Base-by-base conservation (phyloP, 2,113 vertebrate species). In the Oreochromis niloticus region DNA sequence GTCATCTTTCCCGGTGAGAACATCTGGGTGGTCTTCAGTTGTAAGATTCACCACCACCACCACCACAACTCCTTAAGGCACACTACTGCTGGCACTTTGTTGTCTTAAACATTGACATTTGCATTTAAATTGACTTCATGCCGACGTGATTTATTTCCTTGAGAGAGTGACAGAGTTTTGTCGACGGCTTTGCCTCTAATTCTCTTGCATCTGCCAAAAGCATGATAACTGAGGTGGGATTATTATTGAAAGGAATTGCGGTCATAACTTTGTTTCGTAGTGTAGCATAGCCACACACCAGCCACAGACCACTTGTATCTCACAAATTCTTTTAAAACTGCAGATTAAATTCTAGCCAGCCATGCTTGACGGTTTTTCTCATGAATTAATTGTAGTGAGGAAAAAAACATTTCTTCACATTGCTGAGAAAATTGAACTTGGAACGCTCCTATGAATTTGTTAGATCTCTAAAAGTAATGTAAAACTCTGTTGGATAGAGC, bases 41-140 rank as follows among this genome's bases (percentile, higher is more conserved):
- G 13, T 83, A 32, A 68, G 85, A 93, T 80, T 94, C 78, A 92
- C 83, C 82, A 92, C 56, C 88, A 81, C 85, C 80, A 39, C 86
- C 82, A 48, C 78, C 85, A 71, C 79, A 75, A 85, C 92, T 92
- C 75, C 75, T 81, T 34, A 43, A 91, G 88, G 89, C 85, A 55
- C 34, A 7, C 36, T 63, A 52, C 46, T 56, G 39, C 68, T 46
- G 84, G 80, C 86, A 87, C 85, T 83, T 59, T 78, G 71, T 92
- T 93, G 89, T 93, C 86, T 94, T 89, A 83, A 93, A 91, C 85
- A 30, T 80, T 89, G 80, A 91, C 88, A 94, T 92, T 94, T 93
- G 91, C 91, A 92, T 95, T 94, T 94, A 95, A 94, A 95, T 94
- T 94, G 93, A 92, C 92, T 94, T 94, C 90, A 89, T 81, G 87